Percentiles rank a stretch among this genome's conserved stretches.
phyloP scores from a whole-genome alignment of 2,113 vertebrate species.

The Ceyx melanurus region DNA sequence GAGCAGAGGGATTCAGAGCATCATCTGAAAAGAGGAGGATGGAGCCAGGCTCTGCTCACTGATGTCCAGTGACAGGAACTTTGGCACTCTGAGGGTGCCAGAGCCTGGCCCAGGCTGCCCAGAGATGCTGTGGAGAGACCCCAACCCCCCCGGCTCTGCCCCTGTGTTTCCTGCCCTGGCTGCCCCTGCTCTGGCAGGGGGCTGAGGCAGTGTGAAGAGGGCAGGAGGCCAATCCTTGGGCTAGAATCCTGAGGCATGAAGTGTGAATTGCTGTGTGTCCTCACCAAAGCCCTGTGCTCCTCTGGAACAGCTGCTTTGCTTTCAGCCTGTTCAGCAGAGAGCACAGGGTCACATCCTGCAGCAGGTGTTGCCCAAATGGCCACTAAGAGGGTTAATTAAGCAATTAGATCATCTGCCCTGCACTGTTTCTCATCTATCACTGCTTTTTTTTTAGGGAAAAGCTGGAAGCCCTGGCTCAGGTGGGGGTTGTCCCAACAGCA shows the following conservation, averaged over 20 bases:
- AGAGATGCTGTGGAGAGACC: too few species aligned
- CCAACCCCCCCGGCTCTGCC: too few species aligned
- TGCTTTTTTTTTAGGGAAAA: neutral
- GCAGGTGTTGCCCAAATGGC: neutral
- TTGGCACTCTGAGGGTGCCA: too few species aligned
- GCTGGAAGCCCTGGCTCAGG: accelerated
- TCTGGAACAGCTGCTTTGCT: neutral
- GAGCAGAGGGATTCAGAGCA: neutral
- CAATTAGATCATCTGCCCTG: neutral
- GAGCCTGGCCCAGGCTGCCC: too few species aligned
- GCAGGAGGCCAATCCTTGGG: too few species aligned
- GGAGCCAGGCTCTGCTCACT: too few species aligned
- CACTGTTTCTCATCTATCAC: neutral
- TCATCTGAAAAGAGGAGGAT: too few species aligned
- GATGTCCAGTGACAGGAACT: too few species aligned
- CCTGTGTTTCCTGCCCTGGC: too few species aligned
- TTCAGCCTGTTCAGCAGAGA: neutral
- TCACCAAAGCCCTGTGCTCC: neutral
- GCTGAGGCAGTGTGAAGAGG: too few species aligned
- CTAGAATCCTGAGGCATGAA: neutral
- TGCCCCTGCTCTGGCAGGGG: too few species aligned
- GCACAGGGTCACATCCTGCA: neutral
- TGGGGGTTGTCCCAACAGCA: neutral
- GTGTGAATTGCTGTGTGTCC: neutral
- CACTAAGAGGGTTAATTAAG: neutral